Conservation (phyloP, 2,113 vertebrate genomes). For the Lagopus leucura region DNA sequence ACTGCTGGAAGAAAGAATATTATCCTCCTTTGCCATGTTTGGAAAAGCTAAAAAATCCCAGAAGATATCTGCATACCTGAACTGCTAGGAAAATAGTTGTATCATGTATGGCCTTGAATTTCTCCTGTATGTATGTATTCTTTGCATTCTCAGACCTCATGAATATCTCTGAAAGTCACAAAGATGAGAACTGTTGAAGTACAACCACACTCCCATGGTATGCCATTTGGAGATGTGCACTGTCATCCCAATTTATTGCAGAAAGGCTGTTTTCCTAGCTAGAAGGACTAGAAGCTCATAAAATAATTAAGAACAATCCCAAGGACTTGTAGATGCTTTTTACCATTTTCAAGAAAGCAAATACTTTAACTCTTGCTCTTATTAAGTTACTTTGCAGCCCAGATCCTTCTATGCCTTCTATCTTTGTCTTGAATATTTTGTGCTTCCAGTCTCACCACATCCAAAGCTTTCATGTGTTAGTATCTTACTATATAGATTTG, state of each 20-base stretch:
- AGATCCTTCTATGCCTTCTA: background rate
- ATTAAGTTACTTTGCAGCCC: background rate
- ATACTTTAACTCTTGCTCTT: background rate
- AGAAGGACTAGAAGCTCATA: background rate
- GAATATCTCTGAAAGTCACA: background rate
- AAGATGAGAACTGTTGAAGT: background rate
- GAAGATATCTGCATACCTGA: background rate
- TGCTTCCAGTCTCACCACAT: background rate
- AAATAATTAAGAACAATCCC: background rate
- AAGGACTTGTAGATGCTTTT: background rate
- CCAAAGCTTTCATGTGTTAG: background rate
- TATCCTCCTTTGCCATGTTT: background rate
- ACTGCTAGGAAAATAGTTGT: background rate
- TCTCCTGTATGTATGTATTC: background rate
- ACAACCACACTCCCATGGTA: background rate
- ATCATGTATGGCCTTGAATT: background rate
- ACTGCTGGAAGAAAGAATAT: constrained; percentile 63
- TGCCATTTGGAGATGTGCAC: background rate
- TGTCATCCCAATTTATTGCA: background rate
- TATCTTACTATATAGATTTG: background rate
- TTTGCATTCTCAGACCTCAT: background rate
- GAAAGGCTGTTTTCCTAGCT: background rate
- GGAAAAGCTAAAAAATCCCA: background rate
- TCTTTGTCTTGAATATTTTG: background rate
- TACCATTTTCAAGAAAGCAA: background rate